Evolutionary conservation across 1,140 invertebrate species (phyloP).

Genomic region (Pachyrhynchus sulphureomaculatus): DNA sequence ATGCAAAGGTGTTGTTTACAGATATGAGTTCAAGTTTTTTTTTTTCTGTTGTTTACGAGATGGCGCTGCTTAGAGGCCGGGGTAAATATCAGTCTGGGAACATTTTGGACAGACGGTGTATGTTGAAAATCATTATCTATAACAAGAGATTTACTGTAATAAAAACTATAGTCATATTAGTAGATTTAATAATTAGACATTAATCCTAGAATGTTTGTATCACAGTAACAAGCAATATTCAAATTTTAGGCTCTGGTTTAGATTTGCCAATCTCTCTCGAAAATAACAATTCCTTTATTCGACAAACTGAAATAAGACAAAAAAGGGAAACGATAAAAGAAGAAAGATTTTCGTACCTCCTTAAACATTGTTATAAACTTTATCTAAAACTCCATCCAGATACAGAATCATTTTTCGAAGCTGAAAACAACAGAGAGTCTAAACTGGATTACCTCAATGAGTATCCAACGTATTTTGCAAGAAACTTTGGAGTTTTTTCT

Average conservation of each 20-base stretch:
- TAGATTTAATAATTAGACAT: too few species aligned
- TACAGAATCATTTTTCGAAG: constrained; percentile 20
- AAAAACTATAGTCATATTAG: too few species aligned
- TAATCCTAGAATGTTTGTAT: too few species aligned
- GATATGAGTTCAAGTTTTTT: too few species aligned
- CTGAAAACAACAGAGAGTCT: constrained; percentile 22
- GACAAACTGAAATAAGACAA: constrained; percentile 5
- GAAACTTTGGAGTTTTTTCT: constrained; percentile 13
- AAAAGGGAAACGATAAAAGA: constrained; percentile 4
- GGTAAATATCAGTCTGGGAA: too few species aligned
- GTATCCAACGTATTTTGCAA: constrained; percentile 20
- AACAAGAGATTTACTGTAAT: too few species aligned
- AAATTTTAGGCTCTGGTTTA: background rate
- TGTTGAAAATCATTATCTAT: too few species aligned
- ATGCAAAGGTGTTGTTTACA: too few species aligned
- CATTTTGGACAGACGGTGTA: too few species aligned
- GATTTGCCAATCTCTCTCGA: background rate
- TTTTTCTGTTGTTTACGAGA: too few species aligned
- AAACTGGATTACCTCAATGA: constrained; percentile 26
- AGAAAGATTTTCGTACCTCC: constrained; percentile 27
- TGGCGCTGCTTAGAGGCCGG: too few species aligned
- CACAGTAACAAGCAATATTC: background rate
- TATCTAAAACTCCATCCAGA: constrained; percentile 15
- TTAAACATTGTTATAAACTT: constrained; percentile 31
- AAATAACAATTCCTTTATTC: background rate